Evolutionary conservation across 2,113 vertebrate genomes (phyloP), one percentile per base, ranked within the genome.

Genomic region (Periophthalmus modestus): DNA sequence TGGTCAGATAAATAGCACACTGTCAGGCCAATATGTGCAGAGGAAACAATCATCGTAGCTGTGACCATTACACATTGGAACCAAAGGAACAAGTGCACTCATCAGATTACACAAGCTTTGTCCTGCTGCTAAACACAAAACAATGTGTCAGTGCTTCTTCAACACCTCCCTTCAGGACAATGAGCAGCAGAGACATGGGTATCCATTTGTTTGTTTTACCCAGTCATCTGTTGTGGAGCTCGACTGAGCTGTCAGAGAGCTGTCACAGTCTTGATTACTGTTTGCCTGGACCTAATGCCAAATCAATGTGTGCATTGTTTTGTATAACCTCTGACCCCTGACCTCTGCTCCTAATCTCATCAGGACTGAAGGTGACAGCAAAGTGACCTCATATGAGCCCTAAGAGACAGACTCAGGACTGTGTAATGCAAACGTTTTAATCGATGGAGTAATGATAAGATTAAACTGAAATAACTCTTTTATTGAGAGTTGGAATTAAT

Each of bases 1-100:
- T 73, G 67, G 78, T 82, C 68, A 82, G 33, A 78, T 71, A 71
- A 81, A 72, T 23, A 3, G 62, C 65, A 33, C 67, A 74, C 52
- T 67, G 68, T 58, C 47, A 75, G 70, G 36, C 24, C 63, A 54
- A 77, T 73, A 28, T 80, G 66, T 78, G 66, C 16, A 46, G 6
- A 69, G 75, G 82, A 78, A 74, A 59, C 69, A 75, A 61, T 5
- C 46, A 15, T 55, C 24, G 36, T 63, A 65, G 62, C 34, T 15
- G 34, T 65, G 62, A n/a, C 34, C 62, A 65, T 65, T 65, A 65
- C n/a, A 34, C 62, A 65, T 65, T 43, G 19, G 11, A 43, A 65
- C 18, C 15, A 39, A 65, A 65, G 62, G 21, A 65, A 63, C 13
- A 52, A 34, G 13, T 54, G 18, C 10, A 62, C 3, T 18, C 7